Conservation (phyloP, 2,113 vertebrate species). For the Hymenochirus boettgeri region DNA sequence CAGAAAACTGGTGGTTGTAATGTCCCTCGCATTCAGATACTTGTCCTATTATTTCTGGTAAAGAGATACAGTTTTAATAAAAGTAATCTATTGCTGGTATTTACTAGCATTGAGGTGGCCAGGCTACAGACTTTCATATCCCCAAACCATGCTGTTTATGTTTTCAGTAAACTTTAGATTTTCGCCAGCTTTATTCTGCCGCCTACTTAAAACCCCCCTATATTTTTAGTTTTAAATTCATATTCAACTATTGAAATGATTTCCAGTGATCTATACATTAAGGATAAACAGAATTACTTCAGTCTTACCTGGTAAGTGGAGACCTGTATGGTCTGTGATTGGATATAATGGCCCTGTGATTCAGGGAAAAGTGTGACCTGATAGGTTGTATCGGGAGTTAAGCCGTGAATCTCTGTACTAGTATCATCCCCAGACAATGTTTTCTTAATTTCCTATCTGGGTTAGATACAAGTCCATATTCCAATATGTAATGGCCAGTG, state of each 20-base stretch:
- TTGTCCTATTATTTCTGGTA: conserved; percentile 74
- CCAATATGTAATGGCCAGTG: conserved; percentile 70
- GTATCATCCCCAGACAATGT: conserved; percentile 64
- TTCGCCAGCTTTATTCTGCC: no score
- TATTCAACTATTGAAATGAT: no score
- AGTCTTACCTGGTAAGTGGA: conserved; percentile 72
- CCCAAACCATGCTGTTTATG: no score
- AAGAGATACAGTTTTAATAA: no score
- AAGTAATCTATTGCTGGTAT: no score
- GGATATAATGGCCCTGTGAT: conserved; percentile 65
- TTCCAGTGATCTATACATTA: no score
- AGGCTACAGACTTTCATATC: no score
- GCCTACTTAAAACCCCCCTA: no score
- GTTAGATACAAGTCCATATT: conserved; percentile 50
- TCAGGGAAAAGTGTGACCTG: conserved; percentile 70
- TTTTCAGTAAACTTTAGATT: no score
- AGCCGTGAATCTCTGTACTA: conserved; percentile 55
- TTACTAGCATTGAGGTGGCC: no score
- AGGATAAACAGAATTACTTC: no score
- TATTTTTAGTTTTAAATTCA: no score
- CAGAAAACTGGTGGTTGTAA: conserved; percentile 72
- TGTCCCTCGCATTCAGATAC: conserved; percentile 56
- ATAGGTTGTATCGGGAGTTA: conserved; percentile 78
- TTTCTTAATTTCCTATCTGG: conserved; percentile 52
- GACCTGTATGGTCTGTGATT: conserved; percentile 67